These are phyloP conservation scores for Eristalinus aeneus DNA, from an alignment of 2,888 invertebrate species.

Conservation along the genomic window DNA sequence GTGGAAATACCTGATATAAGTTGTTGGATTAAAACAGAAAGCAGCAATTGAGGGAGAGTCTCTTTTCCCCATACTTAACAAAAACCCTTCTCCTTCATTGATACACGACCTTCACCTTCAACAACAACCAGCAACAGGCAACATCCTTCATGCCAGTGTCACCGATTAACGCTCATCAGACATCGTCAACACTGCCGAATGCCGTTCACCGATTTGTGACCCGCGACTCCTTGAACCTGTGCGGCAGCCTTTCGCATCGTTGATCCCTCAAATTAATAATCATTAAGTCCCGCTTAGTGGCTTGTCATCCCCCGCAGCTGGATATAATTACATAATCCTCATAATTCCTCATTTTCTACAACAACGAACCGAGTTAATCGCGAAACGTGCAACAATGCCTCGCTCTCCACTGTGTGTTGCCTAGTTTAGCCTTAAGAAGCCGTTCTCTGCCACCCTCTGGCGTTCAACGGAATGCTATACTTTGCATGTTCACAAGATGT, in stretches of 20 bases:
- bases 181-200: background rate
- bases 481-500: slow-evolving; percentile 39
- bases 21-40: no score
- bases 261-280: slow-evolving; percentile 59
- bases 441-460: background rate
- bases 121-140: no score
- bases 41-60: no score
- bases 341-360: slow-evolving; percentile 58
- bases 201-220: background rate
- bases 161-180: no score
- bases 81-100: no score
- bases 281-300: slow-evolving; percentile 52
- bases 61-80: no score
- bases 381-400: slow-evolving; percentile 35
- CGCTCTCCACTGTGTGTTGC: background rate
- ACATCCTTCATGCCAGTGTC: no score
- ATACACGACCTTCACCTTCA: no score
- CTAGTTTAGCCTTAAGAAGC: background rate
- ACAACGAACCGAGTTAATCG: slow-evolving; percentile 42
- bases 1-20: no score
- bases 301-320: slow-evolving; percentile 2
- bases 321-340: slow-evolving; percentile 59
- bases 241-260: slow-evolving; percentile 6
- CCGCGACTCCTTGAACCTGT: background rate
- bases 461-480: slow-evolving; percentile 16